Evolutionary conservation across 2,797 vertebrate genomes (phyloP).

Genomic region (Sandelia bainsii): DNA sequence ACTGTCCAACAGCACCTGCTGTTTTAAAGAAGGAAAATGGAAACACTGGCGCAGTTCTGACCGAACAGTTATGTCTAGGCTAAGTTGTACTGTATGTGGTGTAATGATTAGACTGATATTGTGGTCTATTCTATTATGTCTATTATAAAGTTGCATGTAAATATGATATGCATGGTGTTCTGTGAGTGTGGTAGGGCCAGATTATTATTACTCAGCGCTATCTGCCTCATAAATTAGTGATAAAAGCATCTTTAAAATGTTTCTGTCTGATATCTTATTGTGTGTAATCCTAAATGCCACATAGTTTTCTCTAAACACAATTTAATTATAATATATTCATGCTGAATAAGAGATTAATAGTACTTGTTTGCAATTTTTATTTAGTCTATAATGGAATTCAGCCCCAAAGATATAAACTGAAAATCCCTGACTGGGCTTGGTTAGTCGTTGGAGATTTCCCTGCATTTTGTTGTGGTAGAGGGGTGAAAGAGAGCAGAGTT

Average conservation of each 20-base stretch:
- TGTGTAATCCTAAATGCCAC: conserved; percentile 23
- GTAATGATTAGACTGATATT: not conserved
- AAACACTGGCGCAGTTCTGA: not conserved
- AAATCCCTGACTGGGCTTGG: conserved; percentile 44
- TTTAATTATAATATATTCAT: conserved; percentile 38
- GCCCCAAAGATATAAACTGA: conserved; percentile 50
- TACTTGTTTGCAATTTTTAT: conserved; percentile 36
- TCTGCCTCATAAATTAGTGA: conserved; percentile 18
- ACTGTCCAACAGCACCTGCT: not conserved
- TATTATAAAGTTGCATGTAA: not conserved
- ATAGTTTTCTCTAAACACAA: conserved; percentile 18
- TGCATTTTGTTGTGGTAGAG: conserved; percentile 38
- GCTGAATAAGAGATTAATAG: conserved; percentile 35
- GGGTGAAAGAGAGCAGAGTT: conserved; percentile 46
- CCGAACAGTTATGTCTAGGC: not conserved
- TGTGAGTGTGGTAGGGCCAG: not conserved
- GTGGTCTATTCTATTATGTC: not conserved
- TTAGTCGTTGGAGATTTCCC: conserved; percentile 50
- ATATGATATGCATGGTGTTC: not conserved
- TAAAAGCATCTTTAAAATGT: conserved; percentile 22
- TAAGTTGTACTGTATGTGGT: too few species aligned
- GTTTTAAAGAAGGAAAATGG: not conserved
- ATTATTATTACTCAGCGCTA: conserved; percentile 6
- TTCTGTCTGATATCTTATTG: not conserved
- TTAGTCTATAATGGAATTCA: conserved; percentile 54